Percentiles rank a stretch among this genome's conserved stretches.
phyloP scores from a whole-genome alignment of 2,113 vertebrate species.

The Aptenodytes patagonicus region DNA sequence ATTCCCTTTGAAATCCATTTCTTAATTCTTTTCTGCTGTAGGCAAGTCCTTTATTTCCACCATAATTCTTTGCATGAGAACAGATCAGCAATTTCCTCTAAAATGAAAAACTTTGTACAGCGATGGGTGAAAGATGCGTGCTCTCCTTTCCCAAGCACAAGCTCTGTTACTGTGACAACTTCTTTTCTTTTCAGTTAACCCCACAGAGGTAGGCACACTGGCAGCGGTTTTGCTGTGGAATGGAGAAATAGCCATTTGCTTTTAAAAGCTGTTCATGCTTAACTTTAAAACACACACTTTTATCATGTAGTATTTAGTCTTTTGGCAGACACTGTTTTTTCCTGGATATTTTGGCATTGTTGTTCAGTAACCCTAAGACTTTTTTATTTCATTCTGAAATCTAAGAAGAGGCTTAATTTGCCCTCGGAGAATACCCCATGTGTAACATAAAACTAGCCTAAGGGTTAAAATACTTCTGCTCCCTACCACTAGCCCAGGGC shows the following conservation, averaged over 20 bases:
- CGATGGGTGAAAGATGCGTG: not conserved
- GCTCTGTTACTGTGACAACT: not conserved
- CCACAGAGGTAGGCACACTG: not conserved
- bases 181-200: not conserved
- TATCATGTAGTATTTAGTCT: not conserved
- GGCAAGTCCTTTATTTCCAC: conserved; percentile 53
- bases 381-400: not conserved
- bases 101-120: not conserved
- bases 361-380: not conserved
- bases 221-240: not conserved
- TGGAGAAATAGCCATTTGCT: not conserved
- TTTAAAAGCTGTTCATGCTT: not conserved
- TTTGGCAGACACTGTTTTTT: not conserved
- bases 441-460: not conserved
- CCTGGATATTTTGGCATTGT: not conserved
- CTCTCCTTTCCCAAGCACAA: not conserved
- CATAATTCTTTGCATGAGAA: conserved; percentile 20
- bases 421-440: not conserved
- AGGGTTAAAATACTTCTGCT: not conserved
- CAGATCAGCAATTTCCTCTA: conserved; percentile 52
- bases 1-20: conserved; percentile 57
- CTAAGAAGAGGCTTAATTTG: not conserved
- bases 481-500: not conserved
- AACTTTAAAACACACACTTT: not conserved
- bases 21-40: conserved; percentile 35